Base-by-base conservation (phyloP, 2,113 vertebrate genomes). In the Tetraodon nigroviridis region DNA sequence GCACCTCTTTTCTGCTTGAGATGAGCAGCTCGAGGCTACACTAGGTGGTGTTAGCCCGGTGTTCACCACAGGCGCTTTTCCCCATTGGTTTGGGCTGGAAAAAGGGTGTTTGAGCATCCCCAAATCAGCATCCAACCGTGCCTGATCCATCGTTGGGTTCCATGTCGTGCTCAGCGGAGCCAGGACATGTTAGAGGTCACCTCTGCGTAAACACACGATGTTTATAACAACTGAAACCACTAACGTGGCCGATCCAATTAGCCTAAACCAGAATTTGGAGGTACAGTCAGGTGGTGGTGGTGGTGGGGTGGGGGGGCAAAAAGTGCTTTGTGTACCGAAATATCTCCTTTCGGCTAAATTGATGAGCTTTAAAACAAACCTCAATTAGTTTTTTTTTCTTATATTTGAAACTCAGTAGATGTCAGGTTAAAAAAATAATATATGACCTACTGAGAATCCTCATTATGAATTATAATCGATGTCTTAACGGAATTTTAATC, bases 361-460 rank as follows among this genome's bases (percentile, higher is more conserved):
- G 62, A 70, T 69, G 53, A 62, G 64, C 73, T 78, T 64, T 47
- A 76, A 78, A 74, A 75, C 82, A 69, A 83, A 81, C 67, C 73
- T 79, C 71, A 66, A 50, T 5, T n/a, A 16, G 67, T n/a, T 51
- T 58, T 70, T 19, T 49, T 48, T 53, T 41, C 13, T 24, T 73
- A 42, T 76, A 62, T 72, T 67, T 49, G 51, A 67, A 84, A 82
- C 71, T 77, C 76, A 61, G 76, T 65, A 73, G 72, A 68, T 59
- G 55, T 58, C 75, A 70, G 68, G 29, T 80, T 69, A 64, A 75
- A 81, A 68, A 78, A 61, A 81, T 17, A 64, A 73, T 45, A 71
- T 63, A 56, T 73, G 18, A 69, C 50, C 70, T 78, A 78, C 72
- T 75, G 70, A 82, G 77, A 76, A 78, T 54, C 73, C 72, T 78